Evolutionary conservation across 2,888 invertebrate genomes (phyloP).

Genomic region (Julus scandinavius): DNA sequence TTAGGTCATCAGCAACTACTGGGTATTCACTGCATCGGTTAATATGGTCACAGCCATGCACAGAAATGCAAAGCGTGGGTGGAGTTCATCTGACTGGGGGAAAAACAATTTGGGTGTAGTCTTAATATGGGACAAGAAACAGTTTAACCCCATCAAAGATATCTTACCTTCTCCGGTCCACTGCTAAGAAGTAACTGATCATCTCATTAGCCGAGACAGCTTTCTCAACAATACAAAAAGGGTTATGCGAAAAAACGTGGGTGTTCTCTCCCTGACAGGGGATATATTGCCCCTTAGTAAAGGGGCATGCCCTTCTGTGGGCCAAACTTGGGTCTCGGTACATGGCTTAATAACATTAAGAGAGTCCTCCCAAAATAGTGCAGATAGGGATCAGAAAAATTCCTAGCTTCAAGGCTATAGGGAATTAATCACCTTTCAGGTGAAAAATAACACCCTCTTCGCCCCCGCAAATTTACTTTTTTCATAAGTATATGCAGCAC

Average conservation of each 20-base stretch:
- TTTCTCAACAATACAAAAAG: constrained; percentile 20
- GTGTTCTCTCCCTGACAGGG: constrained; percentile 11
- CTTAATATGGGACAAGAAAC: constrained; percentile 42
- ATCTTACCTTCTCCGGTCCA: constrained; percentile 5
- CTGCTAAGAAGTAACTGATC: constrained; percentile 34
- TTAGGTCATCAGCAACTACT: neutral
- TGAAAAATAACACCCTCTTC: constrained; percentile 24
- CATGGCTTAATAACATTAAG: constrained; percentile 12
- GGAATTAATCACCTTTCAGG: constrained; percentile 39
- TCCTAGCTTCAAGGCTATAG: constrained; percentile 25
- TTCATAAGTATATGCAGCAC: constrained; percentile 10
- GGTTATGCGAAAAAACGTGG: neutral
- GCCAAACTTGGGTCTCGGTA: neutral
- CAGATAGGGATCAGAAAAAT: constrained; percentile 37
- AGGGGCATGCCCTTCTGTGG: constrained; percentile 22
- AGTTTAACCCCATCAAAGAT: constrained; percentile 39
- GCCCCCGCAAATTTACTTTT: constrained; percentile 5
- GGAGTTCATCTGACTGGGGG: constrained; percentile 24
- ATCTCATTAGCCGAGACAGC: constrained; percentile 34
- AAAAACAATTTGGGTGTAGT: constrained; percentile 30
- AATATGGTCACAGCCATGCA: neutral
- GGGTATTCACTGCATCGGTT: neutral
- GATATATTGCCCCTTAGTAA: constrained; percentile 29
- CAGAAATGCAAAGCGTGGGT: neutral
- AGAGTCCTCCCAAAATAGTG: constrained; percentile 1